Percentiles rank a stretch among this genome's conserved stretches.
Evolutionary conservation across 2,797 vertebrate species (phyloP).

Genomic region (Echiichthys vipera): DNA sequence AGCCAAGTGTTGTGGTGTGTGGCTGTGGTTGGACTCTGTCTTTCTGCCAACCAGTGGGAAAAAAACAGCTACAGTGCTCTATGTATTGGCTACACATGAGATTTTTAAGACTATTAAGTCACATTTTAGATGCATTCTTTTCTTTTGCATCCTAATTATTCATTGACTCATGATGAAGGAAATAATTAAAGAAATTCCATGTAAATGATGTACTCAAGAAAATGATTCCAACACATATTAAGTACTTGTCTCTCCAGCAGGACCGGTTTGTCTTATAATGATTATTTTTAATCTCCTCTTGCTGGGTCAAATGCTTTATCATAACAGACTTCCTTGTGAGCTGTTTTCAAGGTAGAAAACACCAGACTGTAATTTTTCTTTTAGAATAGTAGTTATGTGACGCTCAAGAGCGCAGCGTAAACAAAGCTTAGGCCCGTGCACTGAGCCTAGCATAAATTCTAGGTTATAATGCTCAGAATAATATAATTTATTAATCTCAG

Average conservation of each 20-base stretch:
- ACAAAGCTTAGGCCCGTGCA: neutral
- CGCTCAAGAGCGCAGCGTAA: neutral
- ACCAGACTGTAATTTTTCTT: neutral
- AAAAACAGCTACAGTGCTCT: neutral
- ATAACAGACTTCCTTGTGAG: neutral
- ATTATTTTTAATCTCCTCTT: neutral
- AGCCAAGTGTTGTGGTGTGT: constrained; percentile 45
- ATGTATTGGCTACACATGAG: no score
- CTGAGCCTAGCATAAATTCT: neutral
- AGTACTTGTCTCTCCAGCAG: constrained; percentile 1
- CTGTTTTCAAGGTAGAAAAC: constrained; percentile 10
- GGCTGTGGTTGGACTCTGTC: constrained; percentile 28
- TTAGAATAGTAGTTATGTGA: neutral
- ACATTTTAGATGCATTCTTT: neutral
- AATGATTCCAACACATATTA: constrained; percentile 20
- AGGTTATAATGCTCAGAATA: neutral
- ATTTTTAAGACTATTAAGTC: no score
- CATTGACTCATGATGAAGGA: neutral
- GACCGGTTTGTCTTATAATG: constrained; percentile 48
- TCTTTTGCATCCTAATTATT: neutral
- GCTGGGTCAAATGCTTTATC: neutral
- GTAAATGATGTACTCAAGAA: neutral
- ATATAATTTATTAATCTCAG: constrained; percentile 30
- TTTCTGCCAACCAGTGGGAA: neutral
- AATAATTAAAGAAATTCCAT: neutral